A percentile compares a stretch with the other conserved stretches of the same genome.
Conservation (phyloP, 1,140 invertebrate species). For the Diabrotica virgifera region DNA sequence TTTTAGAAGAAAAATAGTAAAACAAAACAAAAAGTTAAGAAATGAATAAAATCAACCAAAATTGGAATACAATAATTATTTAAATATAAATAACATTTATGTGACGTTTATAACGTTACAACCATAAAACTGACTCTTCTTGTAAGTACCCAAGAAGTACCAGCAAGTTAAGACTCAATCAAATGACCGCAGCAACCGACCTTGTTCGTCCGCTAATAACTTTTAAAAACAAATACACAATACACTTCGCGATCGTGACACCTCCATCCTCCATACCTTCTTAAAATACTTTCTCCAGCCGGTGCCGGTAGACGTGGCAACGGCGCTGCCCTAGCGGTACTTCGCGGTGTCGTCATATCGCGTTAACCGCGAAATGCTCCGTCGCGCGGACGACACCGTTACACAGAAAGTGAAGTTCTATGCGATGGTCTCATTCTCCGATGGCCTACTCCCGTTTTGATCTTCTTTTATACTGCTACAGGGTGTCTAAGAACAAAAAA, state of each 20-base stretch:
- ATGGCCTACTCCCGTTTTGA: not conserved
- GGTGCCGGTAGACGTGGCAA: not conserved
- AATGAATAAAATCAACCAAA: too few species aligned
- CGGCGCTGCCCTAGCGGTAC: constrained; percentile 6
- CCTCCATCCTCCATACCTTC: not conserved
- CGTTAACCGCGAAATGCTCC: not conserved
- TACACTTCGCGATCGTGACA: not conserved
- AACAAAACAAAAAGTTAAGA: too few species aligned
- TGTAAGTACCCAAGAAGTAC: not conserved
- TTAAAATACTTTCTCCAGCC: not conserved
- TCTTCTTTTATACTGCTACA: not conserved
- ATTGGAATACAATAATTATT: too few species aligned
- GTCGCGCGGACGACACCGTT: not conserved
- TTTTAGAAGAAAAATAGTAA: too few species aligned
- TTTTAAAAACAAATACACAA: constrained; percentile 1
- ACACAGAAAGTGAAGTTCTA: constrained; percentile 2
- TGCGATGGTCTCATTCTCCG: constrained; percentile 1
- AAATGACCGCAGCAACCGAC: not conserved
- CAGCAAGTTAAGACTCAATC: not conserved
- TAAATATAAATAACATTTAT: too few species aligned
- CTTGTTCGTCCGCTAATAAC: not conserved
- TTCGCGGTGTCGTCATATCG: constrained; percentile 1
- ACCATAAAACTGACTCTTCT: not conserved
- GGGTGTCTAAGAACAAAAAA: not conserved
- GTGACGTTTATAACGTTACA: too few species aligned